phyloP scores from a whole-genome alignment of 2,113 vertebrate species.

The Pteronura brasiliensis region DNA sequence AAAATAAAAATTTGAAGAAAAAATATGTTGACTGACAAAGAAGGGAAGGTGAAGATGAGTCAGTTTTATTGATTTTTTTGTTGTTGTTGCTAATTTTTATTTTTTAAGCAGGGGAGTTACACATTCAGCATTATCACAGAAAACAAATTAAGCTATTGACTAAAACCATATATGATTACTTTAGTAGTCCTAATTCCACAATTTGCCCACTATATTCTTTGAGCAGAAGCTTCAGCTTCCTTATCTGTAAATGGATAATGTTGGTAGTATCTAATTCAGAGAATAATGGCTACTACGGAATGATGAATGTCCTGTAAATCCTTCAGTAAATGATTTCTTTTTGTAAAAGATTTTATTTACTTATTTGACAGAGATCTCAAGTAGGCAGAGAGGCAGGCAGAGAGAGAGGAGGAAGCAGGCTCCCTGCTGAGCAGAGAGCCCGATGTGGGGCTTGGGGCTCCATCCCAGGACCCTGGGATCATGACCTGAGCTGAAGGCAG shows the following conservation, averaged over 20 bases:
- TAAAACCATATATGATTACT: not conserved
- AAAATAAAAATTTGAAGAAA: not conserved
- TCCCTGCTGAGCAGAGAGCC: too few species aligned
- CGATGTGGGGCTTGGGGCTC: too few species aligned
- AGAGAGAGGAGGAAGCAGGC: too few species aligned
- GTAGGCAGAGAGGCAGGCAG: too few species aligned
- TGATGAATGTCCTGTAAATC: not conserved
- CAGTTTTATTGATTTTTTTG: not conserved
- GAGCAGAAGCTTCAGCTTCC: not conserved
- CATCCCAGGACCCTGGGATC: too few species aligned
- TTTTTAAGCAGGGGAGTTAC: not conserved
- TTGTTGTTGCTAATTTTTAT: not conserved
- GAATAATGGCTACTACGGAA: not conserved
- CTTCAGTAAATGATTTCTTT: not conserved
- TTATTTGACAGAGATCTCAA: too few species aligned
- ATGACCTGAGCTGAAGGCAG: too few species aligned
- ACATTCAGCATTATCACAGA: not conserved
- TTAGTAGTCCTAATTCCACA: not conserved
- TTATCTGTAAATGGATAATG: not conserved
- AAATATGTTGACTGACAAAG: not conserved
- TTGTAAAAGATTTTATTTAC: not conserved
- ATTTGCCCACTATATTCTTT: not conserved
- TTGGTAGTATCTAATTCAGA: not conserved
- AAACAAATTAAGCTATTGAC: not conserved
- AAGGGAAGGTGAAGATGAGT: not conserved